These are phyloP conservation scores for Pangasius larnaudii DNA, from an alignment of 2,797 vertebrate genomes.

Conservation along the genomic window DNA sequence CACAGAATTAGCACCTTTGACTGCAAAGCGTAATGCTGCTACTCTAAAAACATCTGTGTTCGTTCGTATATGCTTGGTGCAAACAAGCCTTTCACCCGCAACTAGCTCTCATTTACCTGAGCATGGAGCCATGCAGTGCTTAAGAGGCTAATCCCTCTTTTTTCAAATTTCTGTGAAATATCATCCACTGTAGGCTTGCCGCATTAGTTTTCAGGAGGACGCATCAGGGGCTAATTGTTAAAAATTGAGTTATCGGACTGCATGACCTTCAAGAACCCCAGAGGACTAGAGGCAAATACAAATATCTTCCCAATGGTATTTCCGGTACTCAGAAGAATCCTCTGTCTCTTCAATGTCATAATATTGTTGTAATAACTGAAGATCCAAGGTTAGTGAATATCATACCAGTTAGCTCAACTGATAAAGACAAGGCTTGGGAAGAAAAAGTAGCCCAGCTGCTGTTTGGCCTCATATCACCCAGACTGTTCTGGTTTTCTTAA, in stretches of 20 bases:
- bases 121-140: slow-evolving; percentile 19
- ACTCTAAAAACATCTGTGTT: slow-evolving; percentile 33
- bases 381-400: slow-evolving; percentile 43
- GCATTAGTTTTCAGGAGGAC: slow-evolving; percentile 69
- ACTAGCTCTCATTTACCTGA: slow-evolving; percentile 31
- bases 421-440: slow-evolving; percentile 70
- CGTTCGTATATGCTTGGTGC: background rate
- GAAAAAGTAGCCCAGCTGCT: background rate
- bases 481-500: slow-evolving; percentile 59
- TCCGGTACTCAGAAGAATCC: slow-evolving; percentile 72
- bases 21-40: slow-evolving; percentile 21
- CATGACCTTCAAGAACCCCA: slow-evolving; percentile 76
- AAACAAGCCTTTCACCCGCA: slow-evolving; percentile 18
- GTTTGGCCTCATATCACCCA: slow-evolving; percentile 44
- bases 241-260: slow-evolving; percentile 82
- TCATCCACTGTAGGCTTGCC: slow-evolving; percentile 65
- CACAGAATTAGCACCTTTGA: slow-evolving; percentile 36
- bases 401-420: slow-evolving; percentile 72
- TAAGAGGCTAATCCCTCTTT: slow-evolving; percentile 61
- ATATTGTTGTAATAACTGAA: slow-evolving; percentile 82
- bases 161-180: slow-evolving; percentile 62
- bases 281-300: slow-evolving; percentile 76
- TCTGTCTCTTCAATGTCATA: slow-evolving; percentile 72
- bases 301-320: slow-evolving; percentile 74
- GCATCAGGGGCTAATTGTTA: slow-evolving; percentile 81